These are phyloP conservation scores for Mirza zaza DNA, from an alignment of 2,113 vertebrate genomes.

Conservation along the genomic window DNA sequence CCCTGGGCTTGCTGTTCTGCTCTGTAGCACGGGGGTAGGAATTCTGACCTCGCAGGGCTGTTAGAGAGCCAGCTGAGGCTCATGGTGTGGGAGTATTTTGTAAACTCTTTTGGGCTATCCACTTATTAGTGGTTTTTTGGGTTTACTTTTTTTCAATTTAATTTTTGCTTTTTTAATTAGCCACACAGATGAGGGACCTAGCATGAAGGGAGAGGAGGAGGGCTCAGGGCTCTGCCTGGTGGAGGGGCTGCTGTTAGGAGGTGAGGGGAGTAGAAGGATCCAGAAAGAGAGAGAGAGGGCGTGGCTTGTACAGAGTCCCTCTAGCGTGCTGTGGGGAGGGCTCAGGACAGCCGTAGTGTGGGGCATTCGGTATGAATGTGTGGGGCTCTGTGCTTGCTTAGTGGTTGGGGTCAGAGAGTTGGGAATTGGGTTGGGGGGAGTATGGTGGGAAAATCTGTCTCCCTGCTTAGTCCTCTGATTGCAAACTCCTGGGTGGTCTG, in stretches of 20 bases:
- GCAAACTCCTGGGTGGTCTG: constrained; percentile 72
- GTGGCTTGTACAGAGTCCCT: neutral
- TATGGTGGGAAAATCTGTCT: neutral
- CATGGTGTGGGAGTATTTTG: neutral
- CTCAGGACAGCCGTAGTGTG: neutral
- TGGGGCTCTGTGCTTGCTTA: neutral
- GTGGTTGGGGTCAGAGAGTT: neutral
- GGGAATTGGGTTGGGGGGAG: neutral
- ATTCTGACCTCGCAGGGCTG: neutral
- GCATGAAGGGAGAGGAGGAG: neutral
- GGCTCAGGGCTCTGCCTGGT: neutral
- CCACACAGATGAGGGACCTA: neutral
- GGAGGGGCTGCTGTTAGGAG: neutral
- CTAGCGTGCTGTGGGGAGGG: neutral
- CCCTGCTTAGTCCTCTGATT: neutral
- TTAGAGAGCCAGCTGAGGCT: neutral
- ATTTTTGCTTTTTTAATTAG: neutral
- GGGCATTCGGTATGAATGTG: neutral
- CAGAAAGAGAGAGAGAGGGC: neutral
- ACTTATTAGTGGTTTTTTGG: constrained; percentile 23
- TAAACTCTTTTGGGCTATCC: neutral
- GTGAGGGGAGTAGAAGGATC: neutral
- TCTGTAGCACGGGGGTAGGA: neutral
- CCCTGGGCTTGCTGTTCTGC: neutral
- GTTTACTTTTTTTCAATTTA: constrained; percentile 15